A percentile compares a stretch with the other conserved stretches of the same genome.
These are phyloP conservation scores for Amaurobius ferox DNA, from an alignment of 2,888 invertebrate species.

Conservation along the genomic window DNA sequence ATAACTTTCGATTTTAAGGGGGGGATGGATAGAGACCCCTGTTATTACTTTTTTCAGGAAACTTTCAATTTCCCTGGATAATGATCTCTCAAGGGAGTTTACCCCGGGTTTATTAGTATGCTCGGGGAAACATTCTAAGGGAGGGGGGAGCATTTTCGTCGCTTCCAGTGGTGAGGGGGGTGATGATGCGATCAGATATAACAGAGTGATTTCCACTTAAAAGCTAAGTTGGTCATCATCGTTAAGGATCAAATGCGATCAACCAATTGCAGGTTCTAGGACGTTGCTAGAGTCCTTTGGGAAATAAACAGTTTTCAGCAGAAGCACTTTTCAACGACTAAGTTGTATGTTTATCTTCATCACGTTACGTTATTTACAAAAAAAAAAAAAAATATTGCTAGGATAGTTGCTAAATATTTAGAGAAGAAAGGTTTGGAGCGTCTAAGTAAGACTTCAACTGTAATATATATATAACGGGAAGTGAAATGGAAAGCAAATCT, in stretches of 20 bases:
- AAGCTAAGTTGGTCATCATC: conserved; percentile 12
- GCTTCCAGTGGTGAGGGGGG: not conserved
- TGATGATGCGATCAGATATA: not conserved
- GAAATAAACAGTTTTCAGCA: not conserved
- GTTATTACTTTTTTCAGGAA: conserved; percentile 51
- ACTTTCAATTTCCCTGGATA: conserved; percentile 64
- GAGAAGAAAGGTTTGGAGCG: no score
- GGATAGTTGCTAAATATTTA: no score
- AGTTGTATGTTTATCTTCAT: no score
- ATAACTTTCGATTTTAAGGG: not conserved
- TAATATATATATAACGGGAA: no score
- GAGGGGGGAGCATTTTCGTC: conserved; percentile 31
- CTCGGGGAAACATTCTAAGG: conserved; percentile 18
- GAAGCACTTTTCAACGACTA: no score
- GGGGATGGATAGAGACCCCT: not conserved
- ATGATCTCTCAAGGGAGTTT: conserved; percentile 57
- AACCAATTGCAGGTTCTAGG: not conserved
- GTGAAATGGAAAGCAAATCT: no score
- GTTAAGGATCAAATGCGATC: conserved; percentile 13
- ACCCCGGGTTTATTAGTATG: conserved; percentile 64
- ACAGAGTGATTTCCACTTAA: not conserved
- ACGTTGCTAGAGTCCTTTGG: not conserved
- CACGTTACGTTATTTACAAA: no score
- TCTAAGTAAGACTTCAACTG: no score
- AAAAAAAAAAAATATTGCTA: no score